Conservation (phyloP, 2,797 vertebrate genomes). For the Esox masquinongy region DNA sequence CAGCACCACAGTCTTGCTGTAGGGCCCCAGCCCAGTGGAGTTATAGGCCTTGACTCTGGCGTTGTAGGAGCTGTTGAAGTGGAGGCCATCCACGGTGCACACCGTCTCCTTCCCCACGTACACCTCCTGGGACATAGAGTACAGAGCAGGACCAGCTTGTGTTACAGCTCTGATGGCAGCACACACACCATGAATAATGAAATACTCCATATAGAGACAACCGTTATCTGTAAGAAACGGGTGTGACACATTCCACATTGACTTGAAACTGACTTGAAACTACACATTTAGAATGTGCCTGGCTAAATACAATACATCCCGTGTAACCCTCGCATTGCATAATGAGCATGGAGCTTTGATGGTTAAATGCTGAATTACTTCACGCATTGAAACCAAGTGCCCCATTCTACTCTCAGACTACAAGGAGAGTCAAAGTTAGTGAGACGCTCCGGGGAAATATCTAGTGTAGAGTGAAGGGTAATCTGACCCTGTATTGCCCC, state of each 20-base stretch:
- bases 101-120: slow-evolving; percentile 97
- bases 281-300: background rate
- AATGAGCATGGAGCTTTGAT: background rate
- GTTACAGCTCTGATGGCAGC: slow-evolving; percentile 18
- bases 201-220: background rate
- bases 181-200: slow-evolving; percentile 43
- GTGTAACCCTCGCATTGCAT: background rate
- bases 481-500: slow-evolving; percentile 91
- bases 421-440: background rate
- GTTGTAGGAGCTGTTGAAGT: slow-evolving; percentile 97
- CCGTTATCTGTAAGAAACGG: background rate
- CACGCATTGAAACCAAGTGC: background rate
- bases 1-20: slow-evolving; percentile 95
- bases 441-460: background rate
- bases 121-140: slow-evolving; percentile 82
- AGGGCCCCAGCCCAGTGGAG: slow-evolving; percentile 86
- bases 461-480: background rate
- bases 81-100: slow-evolving; percentile 96
- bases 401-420: background rate
- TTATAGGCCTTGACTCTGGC: slow-evolving; percentile 97
- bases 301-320: background rate
- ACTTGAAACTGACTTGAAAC: background rate
- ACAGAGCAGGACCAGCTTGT: slow-evolving; percentile 20
- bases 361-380: no score
- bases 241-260: background rate